Percentiles rank a stretch among this genome's conserved stretches.
phyloP scores from a whole-genome alignment of 1,140 invertebrate species.

The Doryteuthis pealeii region DNA sequence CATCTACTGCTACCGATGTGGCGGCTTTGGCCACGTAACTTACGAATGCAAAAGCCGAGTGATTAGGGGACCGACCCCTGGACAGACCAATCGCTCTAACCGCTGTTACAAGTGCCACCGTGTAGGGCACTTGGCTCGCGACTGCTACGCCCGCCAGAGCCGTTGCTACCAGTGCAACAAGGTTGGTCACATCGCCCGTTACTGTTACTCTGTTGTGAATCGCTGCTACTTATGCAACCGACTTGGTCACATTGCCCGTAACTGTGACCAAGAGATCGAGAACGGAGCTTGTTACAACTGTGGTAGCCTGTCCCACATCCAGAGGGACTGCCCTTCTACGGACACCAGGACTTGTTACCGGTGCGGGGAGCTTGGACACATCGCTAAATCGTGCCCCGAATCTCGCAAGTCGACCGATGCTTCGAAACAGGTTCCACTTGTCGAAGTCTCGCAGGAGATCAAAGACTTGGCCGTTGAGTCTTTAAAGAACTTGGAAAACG shows the following conservation, averaged over 20 bases:
- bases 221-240: conserved; percentile 62
- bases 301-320: conserved; percentile 89
- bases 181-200: conserved; percentile 74
- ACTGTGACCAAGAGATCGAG: conserved; percentile 44
- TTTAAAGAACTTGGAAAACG: not conserved
- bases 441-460: not conserved
- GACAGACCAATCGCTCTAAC: not conserved
- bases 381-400: conserved; percentile 59
- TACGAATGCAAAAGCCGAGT: no score
- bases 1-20: no score
- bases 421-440: not conserved
- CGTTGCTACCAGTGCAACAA: conserved; percentile 68
- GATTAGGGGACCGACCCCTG: no score
- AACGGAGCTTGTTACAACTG: conserved; percentile 81
- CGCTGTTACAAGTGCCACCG: conserved; percentile 56
- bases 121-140: conserved; percentile 72
- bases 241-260: conserved; percentile 64
- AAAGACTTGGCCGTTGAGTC: not conserved
- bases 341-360: conserved; percentile 57
- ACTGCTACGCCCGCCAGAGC: conserved; percentile 34
- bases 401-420: not conserved
- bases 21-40: no score
- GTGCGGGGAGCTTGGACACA: conserved; percentile 78
- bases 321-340: conserved; percentile 73
- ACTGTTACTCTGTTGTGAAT: conserved; percentile 27